These are phyloP conservation scores for Ciconia nigra DNA, from an alignment of 2,797 vertebrate genomes.

Conservation along the genomic window DNA sequence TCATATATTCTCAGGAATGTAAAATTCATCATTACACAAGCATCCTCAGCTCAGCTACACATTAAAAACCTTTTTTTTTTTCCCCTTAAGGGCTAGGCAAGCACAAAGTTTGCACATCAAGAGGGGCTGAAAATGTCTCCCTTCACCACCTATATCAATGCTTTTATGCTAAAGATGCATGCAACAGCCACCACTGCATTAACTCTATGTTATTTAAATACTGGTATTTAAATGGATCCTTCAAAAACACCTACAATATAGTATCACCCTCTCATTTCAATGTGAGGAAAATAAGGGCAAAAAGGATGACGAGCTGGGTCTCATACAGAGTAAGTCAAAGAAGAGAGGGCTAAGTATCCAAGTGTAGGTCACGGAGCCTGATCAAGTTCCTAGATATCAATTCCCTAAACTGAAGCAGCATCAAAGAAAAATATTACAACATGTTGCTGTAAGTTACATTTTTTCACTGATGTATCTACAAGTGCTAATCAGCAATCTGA, in stretches of 20 bases:
- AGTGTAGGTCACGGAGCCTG: neutral
- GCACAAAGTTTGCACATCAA: neutral
- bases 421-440: neutral
- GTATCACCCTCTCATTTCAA: neutral
- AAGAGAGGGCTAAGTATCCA: neutral
- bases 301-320: neutral
- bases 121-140: neutral
- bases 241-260: neutral
- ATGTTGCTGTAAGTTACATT: neutral
- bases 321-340: neutral
- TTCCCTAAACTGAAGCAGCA: neutral
- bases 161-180: neutral
- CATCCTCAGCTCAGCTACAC: neutral
- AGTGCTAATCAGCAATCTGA: neutral
- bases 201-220: neutral
- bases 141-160: neutral
- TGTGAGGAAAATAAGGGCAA: neutral
- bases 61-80: neutral
- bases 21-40: neutral
- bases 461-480: neutral
- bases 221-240: neutral
- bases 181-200: neutral
- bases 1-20: neutral
- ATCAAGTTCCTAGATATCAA: neutral
- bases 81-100: neutral